These are phyloP conservation scores for Operophtera brumata DNA, from an alignment of 2,888 invertebrate species.

Conservation along the genomic window DNA sequence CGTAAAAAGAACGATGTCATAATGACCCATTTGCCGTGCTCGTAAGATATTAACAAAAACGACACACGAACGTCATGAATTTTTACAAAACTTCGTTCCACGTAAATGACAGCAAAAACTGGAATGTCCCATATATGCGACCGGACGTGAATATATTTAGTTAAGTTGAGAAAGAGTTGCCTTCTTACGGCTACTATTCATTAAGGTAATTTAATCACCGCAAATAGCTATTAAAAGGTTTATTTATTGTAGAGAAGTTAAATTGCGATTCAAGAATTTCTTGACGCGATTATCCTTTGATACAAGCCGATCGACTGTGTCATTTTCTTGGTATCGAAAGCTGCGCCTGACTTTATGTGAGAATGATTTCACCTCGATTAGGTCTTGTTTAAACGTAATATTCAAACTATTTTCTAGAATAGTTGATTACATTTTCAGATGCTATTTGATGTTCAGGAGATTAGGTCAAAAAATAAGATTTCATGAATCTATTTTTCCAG, in stretches of 20 bases:
- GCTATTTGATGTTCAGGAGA: too few relatives aligned
- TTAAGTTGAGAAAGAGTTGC: conserved; percentile 30
- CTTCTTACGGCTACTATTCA: conserved; percentile 48
- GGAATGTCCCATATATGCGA: neutral
- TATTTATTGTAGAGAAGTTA: conserved; percentile 68
- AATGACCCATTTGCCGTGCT: conserved; percentile 47
- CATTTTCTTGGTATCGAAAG: conserved; percentile 28
- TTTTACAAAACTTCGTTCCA: conserved; percentile 6
- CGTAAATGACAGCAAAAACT: conserved; percentile 5
- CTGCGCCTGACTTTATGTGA: neutral
- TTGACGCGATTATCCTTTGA: conserved; percentile 57
- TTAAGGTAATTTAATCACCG: conserved; percentile 62
- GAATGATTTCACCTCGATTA: neutral
- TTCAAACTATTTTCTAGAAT: too few relatives aligned
- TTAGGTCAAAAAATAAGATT: too few relatives aligned
- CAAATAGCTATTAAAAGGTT: conserved; percentile 64
- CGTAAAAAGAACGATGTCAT: conserved; percentile 42
- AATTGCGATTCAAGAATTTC: conserved; percentile 56
- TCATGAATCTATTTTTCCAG: too few relatives aligned
- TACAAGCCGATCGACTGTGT: conserved; percentile 41
- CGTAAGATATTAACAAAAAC: conserved; percentile 40
- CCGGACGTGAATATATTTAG: conserved; percentile 26
- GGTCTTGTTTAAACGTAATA: neutral
- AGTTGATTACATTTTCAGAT: too few relatives aligned
- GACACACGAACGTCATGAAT: conserved; percentile 25